Percentiles rank a stretch among this genome's conserved stretches.
Evolutionary conservation across 2,113 vertebrate genomes (phyloP).

Genomic region (Rhinopomastus cyanomelas): DNA sequence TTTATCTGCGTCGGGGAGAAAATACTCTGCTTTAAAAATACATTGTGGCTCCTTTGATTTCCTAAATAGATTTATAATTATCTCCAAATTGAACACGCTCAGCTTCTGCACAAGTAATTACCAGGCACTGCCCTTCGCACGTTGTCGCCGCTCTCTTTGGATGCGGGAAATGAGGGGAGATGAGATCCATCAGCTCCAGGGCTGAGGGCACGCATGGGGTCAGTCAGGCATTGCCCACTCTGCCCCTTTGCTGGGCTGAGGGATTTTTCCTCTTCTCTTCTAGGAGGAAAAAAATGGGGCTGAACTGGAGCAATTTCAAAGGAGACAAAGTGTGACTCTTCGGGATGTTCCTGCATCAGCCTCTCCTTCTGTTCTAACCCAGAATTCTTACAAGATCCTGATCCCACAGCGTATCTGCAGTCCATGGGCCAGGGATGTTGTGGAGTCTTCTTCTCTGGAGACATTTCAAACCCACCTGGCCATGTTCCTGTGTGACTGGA

Average conservation of each 20-base stretch:
- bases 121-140: neutral
- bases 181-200: neutral
- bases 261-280: accelerated
- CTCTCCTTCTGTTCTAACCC: neutral
- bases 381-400: neutral
- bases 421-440: too few species aligned
- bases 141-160: accelerated
- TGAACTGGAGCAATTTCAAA: too few species aligned
- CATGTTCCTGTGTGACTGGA: too few species aligned
- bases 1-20: neutral
- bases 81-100: constrained; percentile 3
- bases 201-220: neutral
- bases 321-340: neutral
- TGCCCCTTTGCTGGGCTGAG: accelerated
- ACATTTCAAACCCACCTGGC: too few species aligned
- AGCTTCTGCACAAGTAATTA: neutral
- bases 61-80: constrained; percentile 46
- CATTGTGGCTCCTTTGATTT: constrained; percentile 28
- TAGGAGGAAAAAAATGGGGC: neutral
- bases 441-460: too few species aligned
- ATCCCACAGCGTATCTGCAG: neutral
- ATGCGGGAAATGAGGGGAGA: neutral
- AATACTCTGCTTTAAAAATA: constrained; percentile 30
- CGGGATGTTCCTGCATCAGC: accelerated
- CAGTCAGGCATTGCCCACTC: accelerated